These are phyloP conservation scores for Albula goreensis DNA, from an alignment of 2,113 vertebrate genomes.

Conservation along the genomic window DNA sequence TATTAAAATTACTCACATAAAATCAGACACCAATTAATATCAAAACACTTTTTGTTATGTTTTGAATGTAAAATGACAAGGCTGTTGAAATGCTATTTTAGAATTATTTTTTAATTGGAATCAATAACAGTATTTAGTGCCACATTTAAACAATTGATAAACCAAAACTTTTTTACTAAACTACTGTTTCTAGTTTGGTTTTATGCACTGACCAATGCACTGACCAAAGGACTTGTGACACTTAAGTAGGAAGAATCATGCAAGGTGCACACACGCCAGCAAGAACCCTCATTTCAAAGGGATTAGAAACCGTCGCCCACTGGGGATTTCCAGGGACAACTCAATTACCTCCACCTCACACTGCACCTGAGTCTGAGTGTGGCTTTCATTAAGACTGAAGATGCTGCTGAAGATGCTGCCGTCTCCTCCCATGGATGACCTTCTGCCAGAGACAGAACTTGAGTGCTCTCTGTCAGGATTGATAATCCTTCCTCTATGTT, in stretches of 20 bases:
- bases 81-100: too few relatives aligned
- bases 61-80: too few relatives aligned
- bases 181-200: too few relatives aligned
- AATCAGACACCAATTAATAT: too few relatives aligned
- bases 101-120: too few relatives aligned
- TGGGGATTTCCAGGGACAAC: conserved; percentile 8
- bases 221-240: neutral
- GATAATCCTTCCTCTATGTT: neutral
- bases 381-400: conserved; percentile 21
- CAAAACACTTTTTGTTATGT: too few relatives aligned
- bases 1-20: too few relatives aligned
- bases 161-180: too few relatives aligned
- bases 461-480: neutral
- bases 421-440: neutral
- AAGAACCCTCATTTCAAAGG: conserved; percentile 15
- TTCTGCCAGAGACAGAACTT: neutral
- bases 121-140: too few relatives aligned
- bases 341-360: conserved; percentile 9
- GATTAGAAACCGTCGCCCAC: conserved; percentile 20
- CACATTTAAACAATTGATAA: too few relatives aligned
- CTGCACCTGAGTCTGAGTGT: conserved; percentile 11
- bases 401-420: conserved; percentile 1
- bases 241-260: too few relatives aligned
- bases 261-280: neutral
- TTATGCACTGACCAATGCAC: neutral